Percentiles rank a stretch among this genome's conserved stretches.
These are phyloP conservation scores for Peromyscus melanophrys DNA, from an alignment of 2,797 vertebrate species.

Conservation along the genomic window DNA sequence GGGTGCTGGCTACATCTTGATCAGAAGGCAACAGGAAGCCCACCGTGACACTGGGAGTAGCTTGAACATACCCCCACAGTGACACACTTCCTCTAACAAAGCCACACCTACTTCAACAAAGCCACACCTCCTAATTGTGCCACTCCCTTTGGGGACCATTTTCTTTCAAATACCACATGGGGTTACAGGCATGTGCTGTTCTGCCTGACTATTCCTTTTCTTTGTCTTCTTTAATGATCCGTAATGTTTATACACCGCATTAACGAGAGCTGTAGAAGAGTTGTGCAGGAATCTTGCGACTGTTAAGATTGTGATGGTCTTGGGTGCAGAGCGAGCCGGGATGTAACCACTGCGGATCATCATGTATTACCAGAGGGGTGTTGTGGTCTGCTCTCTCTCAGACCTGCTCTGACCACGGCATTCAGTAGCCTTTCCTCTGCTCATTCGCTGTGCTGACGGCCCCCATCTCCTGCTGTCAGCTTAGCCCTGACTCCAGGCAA, in stretches of 20 bases:
- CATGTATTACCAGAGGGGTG: accelerated
- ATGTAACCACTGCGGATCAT: accelerated
- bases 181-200: too few relatives aligned
- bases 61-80: background rate
- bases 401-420: accelerated
- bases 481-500: background rate
- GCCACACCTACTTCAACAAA: background rate
- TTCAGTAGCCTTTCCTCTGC: background rate
- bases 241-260: accelerated
- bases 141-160: background rate
- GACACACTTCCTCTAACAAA: background rate
- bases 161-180: background rate
- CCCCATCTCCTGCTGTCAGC: background rate
- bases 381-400: accelerated
- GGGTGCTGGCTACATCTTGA: background rate
- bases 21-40: background rate
- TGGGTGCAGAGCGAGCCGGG: accelerated
- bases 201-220: background rate
- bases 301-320: background rate
- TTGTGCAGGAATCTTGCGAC: background rate
- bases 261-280: background rate
- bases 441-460: background rate
- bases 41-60: background rate
- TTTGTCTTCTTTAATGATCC: background rate
- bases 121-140: background rate